Base-by-base conservation (phyloP, 2,797 vertebrate genomes). In the Pseudotriccus pelzelni region DNA sequence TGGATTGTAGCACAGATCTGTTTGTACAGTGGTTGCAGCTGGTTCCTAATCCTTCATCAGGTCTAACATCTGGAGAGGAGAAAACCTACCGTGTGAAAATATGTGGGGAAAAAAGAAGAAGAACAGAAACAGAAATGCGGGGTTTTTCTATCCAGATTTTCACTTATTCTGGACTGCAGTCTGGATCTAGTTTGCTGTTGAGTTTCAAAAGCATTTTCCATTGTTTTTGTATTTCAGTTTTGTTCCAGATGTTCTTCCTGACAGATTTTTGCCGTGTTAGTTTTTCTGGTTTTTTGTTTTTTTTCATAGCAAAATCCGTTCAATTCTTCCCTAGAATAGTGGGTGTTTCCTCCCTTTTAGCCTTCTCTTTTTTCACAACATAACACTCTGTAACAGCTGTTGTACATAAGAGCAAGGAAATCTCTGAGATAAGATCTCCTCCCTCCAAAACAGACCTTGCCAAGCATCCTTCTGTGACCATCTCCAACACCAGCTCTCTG, bases 121-220 rank as follows among this genome's bases (percentile, higher is more conserved):
- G 9, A 80, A 44, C 2, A 67, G 34, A 90, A 36, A 88, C 5
- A 60, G 28, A 78, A 20, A 80, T 18, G 17, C 7, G 12, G 12
- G 37, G 37, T 43, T 94, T 81, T 88, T 52, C 52, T 86, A 44
- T 32, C 12, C 50, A 81, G 66, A 82, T 84, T 94, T 93, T 93
- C 23, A 10, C 75, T 80, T 70, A 14, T 60, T 87, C 66, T 75
- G 62, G 63, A 82, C 34, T 46, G 25, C 62, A 83, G 52, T 36
- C 88, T 93, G 80, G 37, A 81, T 89, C 43, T 69, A 47, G 55
- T 89, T 94, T 94, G 55, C 18, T 58, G 16, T 41, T 69, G 60
- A 49, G 12, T 78, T 94, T 85, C 55, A 86, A 91, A 92, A 81
- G 25, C 32, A 81, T 89, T 95, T 96, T 90, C 94, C 89, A 59